Conservation (phyloP, 1,140 invertebrate species). For the Anagrus nilaparvatae region DNA sequence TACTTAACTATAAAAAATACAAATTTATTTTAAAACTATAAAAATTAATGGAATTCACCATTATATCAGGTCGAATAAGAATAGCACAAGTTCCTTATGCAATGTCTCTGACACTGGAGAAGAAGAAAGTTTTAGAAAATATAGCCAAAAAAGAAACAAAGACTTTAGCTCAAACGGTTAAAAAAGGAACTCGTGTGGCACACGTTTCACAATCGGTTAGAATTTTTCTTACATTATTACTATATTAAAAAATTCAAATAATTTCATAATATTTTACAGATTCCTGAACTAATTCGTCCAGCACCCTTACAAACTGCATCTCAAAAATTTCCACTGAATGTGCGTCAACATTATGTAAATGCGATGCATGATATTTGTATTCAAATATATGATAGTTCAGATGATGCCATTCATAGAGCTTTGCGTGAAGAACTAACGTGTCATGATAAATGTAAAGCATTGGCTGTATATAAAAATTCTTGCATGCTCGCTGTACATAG, state of each 20-base stretch:
- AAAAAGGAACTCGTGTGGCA: constrained; percentile 55
- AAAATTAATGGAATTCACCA: background rate
- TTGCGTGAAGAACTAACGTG: constrained; percentile 67
- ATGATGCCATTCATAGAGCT: constrained; percentile 53
- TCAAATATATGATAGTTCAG: constrained; percentile 58
- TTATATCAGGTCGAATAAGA: constrained; percentile 31
- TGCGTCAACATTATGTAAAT: constrained; percentile 76
- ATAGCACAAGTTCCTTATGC: constrained; percentile 54
- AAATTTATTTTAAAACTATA: background rate
- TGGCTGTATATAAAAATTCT: constrained; percentile 76
- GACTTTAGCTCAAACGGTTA: constrained; percentile 58
- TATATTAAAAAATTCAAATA: background rate
- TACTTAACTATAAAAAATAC: background rate
- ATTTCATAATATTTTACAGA: constrained; percentile 22
- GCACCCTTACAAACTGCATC: constrained; percentile 56
- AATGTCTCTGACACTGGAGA: constrained; percentile 46
- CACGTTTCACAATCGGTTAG: constrained; percentile 51
- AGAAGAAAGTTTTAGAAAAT: constrained; percentile 44
- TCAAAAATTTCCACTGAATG: constrained; percentile 73
- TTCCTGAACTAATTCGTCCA: constrained; percentile 41
- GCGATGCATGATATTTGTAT: constrained; percentile 78
- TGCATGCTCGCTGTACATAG: constrained; percentile 70
- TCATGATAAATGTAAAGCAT: constrained; percentile 66
- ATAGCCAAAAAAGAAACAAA: constrained; percentile 35
- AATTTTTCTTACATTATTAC: constrained; percentile 10